Percentiles rank a stretch among this genome's conserved stretches.
Evolutionary conservation across 2,888 invertebrate genomes (phyloP).

Genomic region (Drosophila vallismaia): DNA sequence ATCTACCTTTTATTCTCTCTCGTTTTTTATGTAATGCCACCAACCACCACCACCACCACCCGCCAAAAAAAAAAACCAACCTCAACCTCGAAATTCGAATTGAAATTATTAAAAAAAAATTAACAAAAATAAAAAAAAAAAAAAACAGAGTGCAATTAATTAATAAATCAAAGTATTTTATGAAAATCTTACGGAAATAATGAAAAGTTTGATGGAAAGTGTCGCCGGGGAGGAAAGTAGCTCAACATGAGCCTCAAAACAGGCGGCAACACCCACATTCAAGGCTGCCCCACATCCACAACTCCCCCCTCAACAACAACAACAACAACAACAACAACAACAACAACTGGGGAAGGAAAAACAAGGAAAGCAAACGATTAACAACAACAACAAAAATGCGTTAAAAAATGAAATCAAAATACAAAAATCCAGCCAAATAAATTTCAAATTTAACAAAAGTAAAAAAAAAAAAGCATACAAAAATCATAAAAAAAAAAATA

Average conservation of each 20-base stretch:
- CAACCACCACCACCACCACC: constrained; percentile 30
- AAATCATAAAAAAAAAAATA: neutral
- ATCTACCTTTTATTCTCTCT: constrained; percentile 50
- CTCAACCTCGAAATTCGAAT: constrained; percentile 9
- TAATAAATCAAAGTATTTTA: constrained; percentile 28
- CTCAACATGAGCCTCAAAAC: constrained; percentile 62
- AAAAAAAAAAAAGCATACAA: constrained; percentile 9
- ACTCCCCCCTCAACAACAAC: constrained; percentile 17
- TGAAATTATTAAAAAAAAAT: constrained; percentile 13
- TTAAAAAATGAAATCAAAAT: constrained; percentile 28
- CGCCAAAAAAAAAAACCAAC: constrained; percentile 27
- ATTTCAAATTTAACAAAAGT: constrained; percentile 27
- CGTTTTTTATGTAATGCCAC: constrained; percentile 57
- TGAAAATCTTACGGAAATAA: constrained; percentile 23
- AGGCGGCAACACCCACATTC: constrained; percentile 20
- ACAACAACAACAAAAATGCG: constrained; percentile 25
- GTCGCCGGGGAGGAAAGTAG: constrained; percentile 34
- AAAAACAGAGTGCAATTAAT: constrained; percentile 30
- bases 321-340: constrained; percentile 21
- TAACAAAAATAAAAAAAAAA: constrained; percentile 21
- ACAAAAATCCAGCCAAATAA: constrained; percentile 41
- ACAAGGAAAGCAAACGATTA: constrained; percentile 6
- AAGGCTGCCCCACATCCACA: constrained; percentile 10
- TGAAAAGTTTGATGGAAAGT: constrained; percentile 25
- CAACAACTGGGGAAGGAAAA: constrained; percentile 10